These are phyloP conservation scores for Ophion slaviceki DNA, from an alignment of 2,888 invertebrate genomes.

Conservation along the genomic window DNA sequence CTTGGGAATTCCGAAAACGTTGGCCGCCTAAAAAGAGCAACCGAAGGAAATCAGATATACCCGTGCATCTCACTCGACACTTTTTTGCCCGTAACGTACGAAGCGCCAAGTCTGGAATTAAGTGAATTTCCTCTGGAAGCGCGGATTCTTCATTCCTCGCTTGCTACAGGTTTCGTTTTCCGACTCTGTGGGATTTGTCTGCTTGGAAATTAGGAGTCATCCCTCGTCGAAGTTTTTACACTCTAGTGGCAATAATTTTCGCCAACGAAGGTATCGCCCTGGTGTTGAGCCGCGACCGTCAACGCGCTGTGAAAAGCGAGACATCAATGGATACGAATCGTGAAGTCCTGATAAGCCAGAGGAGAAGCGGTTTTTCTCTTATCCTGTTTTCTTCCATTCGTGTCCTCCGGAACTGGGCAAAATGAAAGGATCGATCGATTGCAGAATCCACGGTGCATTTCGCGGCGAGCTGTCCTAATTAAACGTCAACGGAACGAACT, in stretches of 20 bases:
- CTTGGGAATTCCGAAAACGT: not conserved
- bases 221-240: not conserved
- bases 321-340: not conserved
- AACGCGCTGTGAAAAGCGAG: too few species aligned
- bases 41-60: too few species aligned
- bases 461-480: constrained; percentile 68
- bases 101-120: too few species aligned
- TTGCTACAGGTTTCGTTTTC: too few species aligned
- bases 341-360: constrained; percentile 8
- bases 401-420: constrained; percentile 10
- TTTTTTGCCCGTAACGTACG: too few species aligned
- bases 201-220: not conserved
- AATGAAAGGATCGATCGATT: constrained; percentile 61
- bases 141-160: too few species aligned
- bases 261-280: not conserved
- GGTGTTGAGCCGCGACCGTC: not conserved
- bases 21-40: too few species aligned
- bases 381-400: constrained; percentile 1
- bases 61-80: too few species aligned
- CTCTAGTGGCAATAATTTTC: not conserved
- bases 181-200: too few species aligned
- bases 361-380: constrained; percentile 9
- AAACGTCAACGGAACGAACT: constrained; percentile 76
- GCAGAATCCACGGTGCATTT: constrained; percentile 16
- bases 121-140: too few species aligned